These are phyloP conservation scores for Euplexia lucipara DNA, from an alignment of 2,888 invertebrate genomes.

Conservation along the genomic window DNA sequence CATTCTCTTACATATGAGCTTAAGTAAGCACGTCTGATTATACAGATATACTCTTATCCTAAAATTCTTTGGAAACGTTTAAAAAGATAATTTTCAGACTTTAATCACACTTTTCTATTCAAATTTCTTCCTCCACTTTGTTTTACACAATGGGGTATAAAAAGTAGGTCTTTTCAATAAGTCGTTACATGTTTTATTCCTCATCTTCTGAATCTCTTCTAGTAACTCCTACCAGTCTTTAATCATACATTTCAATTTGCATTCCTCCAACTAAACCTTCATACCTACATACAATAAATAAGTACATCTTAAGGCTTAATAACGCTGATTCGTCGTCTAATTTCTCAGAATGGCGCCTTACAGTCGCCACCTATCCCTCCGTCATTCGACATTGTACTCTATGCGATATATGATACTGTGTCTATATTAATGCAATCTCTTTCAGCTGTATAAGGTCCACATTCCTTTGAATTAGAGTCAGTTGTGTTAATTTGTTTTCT, in stretches of 20 bases:
- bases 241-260: conserved; percentile 8
- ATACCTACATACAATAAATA: conserved; percentile 14
- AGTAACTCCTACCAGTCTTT: background rate
- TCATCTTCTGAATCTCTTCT: background rate
- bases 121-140: no score
- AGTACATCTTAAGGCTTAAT: conserved; percentile 17
- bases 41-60: no score
- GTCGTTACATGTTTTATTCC: background rate
- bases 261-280: background rate
- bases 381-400: conserved; percentile 50
- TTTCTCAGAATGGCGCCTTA: conserved; percentile 54
- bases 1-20: no score
- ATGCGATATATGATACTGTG: conserved; percentile 43
- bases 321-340: conserved; percentile 52
- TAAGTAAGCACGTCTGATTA: no score
- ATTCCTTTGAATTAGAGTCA: conserved; percentile 56
- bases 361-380: conserved; percentile 35
- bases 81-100: no score
- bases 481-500: conserved; percentile 51
- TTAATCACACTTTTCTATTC: no score
- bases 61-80: no score
- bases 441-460: conserved; percentile 46
- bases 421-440: conserved; percentile 22
- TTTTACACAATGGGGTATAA: no score
- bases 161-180: no score